Conservation (phyloP, 1,140 invertebrate genomes). For the Nautilus pompilius region DNA sequence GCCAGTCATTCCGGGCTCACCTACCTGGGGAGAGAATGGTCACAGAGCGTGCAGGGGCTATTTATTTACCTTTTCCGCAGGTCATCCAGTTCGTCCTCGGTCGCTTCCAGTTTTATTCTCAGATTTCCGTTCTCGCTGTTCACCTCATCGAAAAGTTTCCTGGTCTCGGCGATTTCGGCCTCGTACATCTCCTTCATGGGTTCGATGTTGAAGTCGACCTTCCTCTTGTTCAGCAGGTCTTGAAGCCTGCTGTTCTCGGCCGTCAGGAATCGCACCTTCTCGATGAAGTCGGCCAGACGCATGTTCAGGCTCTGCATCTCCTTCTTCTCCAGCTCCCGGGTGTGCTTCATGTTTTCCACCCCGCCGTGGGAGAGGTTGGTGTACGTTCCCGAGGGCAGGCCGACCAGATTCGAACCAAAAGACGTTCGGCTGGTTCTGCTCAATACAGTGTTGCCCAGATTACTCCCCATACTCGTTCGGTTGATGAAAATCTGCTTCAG, state of each 20-base stretch:
- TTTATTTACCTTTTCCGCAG: slow-evolving; percentile 46
- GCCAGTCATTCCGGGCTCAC: no score
- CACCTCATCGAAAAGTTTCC: slow-evolving; percentile 47
- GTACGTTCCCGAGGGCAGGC: neutral
- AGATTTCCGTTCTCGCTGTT: slow-evolving; percentile 45
- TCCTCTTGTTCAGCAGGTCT: slow-evolving; percentile 47
- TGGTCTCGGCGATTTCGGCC: slow-evolving; percentile 50
- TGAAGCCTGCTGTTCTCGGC: slow-evolving; percentile 55
- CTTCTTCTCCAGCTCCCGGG: slow-evolving; percentile 54
- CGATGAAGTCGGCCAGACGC: slow-evolving; percentile 53
- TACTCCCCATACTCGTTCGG: no score
- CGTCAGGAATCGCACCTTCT: slow-evolving; percentile 55
- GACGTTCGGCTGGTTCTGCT: no score
- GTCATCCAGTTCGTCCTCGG: slow-evolving; percentile 45
- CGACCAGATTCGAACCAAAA: neutral
- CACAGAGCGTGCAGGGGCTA: no score
- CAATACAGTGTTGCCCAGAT: no score
- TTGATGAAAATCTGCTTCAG: no score
- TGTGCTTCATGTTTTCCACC: slow-evolving; percentile 40
- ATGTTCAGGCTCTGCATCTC: slow-evolving; percentile 55
- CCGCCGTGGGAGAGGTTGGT: slow-evolving; percentile 18
- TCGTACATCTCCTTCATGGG: slow-evolving; percentile 59
- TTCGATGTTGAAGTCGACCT: slow-evolving; percentile 57
- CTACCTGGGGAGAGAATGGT: no score
- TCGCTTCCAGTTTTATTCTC: slow-evolving; percentile 37